Base-by-base conservation (phyloP, 2,797 vertebrate genomes). In the Myotis myotis region DNA sequence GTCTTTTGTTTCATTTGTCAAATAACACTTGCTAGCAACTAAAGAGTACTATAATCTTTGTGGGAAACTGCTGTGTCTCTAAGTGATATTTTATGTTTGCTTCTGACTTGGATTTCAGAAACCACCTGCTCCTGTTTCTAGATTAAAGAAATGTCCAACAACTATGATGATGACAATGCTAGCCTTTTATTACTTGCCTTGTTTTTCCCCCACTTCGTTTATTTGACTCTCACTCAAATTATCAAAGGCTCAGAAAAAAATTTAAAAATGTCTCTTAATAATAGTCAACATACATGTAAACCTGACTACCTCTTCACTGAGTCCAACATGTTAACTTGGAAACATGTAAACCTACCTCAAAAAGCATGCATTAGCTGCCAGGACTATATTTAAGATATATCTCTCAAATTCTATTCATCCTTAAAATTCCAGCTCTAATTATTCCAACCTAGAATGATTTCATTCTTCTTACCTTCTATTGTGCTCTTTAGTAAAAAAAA, bases 61-160 rank as follows among this genome's bases (percentile, higher is more conserved):
- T 51, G n/a, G 91, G 71, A 95, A 96, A 94, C 96, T 72, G 8
- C 83, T 93, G 74, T 41, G 57, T 91, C 68, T 92, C 17, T 90
- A 87, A 71, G 15, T 55, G 66, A 36, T 85, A 71, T 85, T 84
- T 81, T 81, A 36, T 72, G 3, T 89, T 91, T 89, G 60, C 53
- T 82, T 93, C 44, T 94, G 74, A 83, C 55, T 93, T 96, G 62
- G 55, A 83, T 91, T 94, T 89, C 64, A 84, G 75, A 95, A 94
- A 70, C 47, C 20, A 74, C 49, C 81, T 49, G 55, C 28, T 81
- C 55, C 76, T 88, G 28, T 62, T 84, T 93, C 90, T 92, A 91
- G 64, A 68, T 36, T 66, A 93, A 96, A 89, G 20, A 93, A 55
- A 81, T 72, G 19, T 78, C 72, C 44, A 38, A 68, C 25, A 71